phyloP scores from a whole-genome alignment of 2,113 vertebrate genomes.

The Sprattus sprattus region DNA sequence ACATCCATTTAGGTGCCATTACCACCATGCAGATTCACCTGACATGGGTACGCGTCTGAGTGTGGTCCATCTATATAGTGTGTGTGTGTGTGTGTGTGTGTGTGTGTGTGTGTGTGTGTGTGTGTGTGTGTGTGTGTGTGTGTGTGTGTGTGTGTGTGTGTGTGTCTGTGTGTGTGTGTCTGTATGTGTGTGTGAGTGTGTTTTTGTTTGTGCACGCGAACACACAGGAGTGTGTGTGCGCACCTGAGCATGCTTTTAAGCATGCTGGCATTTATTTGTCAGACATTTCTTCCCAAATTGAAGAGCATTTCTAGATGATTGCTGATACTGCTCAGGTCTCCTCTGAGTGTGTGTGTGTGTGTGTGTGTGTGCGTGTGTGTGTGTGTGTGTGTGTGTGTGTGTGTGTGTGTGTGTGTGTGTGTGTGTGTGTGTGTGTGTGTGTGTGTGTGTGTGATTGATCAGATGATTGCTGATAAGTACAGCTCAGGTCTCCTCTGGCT shows the following conservation, averaged over 20 bases:
- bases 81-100: conserved; percentile 14
- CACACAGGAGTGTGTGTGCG: too few species aligned
- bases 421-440: too few species aligned
- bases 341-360: too few species aligned
- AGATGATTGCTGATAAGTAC: conserved; percentile 2
- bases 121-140: not conserved
- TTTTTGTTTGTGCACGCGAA: not conserved
- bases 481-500: not conserved
- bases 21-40: not conserved
- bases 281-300: not conserved
- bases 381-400: too few species aligned
- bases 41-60: not conserved
- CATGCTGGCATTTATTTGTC: not conserved
- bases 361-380: too few species aligned
- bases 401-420: too few species aligned
- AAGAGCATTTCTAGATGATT: not conserved
- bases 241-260: not conserved
- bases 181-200: not conserved
- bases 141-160: conserved; percentile 1
- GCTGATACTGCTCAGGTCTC: not conserved
- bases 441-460: too few species aligned
- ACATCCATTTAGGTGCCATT: not conserved
- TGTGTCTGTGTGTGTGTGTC: conserved; percentile 1
- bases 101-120: conserved; percentile 18
- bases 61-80: not conserved